These are phyloP conservation scores for Falco berigora DNA, from an alignment of 2,797 vertebrate species.

Conservation along the genomic window DNA sequence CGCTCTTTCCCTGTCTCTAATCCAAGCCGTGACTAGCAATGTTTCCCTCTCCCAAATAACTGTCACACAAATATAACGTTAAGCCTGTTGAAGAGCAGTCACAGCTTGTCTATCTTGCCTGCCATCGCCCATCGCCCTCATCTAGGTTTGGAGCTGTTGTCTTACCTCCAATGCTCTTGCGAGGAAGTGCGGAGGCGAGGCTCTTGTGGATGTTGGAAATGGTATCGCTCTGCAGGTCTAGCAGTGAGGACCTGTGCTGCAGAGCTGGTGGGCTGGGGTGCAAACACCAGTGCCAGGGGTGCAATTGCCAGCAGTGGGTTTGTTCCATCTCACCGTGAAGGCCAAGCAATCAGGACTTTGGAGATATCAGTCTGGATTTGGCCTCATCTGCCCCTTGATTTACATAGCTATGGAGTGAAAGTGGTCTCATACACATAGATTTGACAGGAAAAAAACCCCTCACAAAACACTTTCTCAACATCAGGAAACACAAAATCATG, in stretches of 20 bases:
- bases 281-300: neutral
- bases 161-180: neutral
- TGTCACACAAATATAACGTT: neutral
- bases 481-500: neutral
- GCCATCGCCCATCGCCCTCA: rapidly evolving
- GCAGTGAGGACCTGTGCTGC: neutral
- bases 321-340: neutral
- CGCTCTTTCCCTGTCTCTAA: neutral
- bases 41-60: neutral
- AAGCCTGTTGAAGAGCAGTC: neutral
- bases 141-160: neutral
- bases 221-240: neutral
- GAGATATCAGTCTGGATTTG: neutral
- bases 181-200: neutral
- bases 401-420: neutral
- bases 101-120: neutral
- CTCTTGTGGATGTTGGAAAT: neutral
- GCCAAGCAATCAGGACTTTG: neutral
- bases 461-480: neutral
- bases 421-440: neutral
- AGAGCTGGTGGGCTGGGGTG: neutral
- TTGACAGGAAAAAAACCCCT: neutral
- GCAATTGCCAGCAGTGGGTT: neutral
- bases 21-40: neutral
- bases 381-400: neutral